A percentile compares a stretch with the other conserved stretches of the same genome.
These are phyloP conservation scores for Chaetogeoica ovagalla DNA, from an alignment of 2,888 invertebrate species.

Conservation along the genomic window DNA sequence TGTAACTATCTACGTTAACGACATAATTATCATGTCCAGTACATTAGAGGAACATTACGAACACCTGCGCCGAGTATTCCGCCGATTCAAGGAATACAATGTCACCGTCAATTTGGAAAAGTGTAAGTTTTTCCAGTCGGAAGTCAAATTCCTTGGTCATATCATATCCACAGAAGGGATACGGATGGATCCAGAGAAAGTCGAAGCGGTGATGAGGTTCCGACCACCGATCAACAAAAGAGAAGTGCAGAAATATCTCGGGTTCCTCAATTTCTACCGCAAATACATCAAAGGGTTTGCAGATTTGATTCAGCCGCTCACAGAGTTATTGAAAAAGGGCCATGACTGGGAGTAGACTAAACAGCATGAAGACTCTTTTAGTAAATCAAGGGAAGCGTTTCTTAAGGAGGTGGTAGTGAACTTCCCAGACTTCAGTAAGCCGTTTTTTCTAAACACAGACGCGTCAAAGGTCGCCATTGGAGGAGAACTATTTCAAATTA, in stretches of 20 bases:
- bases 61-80: not conserved
- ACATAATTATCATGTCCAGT: not conserved
- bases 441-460: constrained; percentile 9
- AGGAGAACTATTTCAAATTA: constrained; percentile 15
- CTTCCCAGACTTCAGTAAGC: not conserved
- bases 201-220: not conserved
- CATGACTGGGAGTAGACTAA: not conserved
- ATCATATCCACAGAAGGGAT: not conserved
- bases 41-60: not conserved
- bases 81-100: not conserved
- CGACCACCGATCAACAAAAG: constrained; percentile 9
- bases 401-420: not conserved
- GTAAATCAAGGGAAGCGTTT: not conserved
- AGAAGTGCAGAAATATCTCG: constrained; percentile 7
- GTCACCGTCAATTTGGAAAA: constrained; percentile 14
- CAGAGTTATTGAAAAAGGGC: not conserved
- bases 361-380: not conserved
- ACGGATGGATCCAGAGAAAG: not conserved
- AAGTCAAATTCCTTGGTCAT: constrained; percentile 21
- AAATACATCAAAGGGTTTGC: not conserved
- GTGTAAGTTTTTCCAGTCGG: not conserved
- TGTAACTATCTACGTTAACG: no score
- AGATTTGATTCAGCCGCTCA: not conserved
- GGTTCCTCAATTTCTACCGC: constrained; percentile 18
- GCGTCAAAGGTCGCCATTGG: not conserved